Conservation (phyloP, 2,113 vertebrate genomes). For the Prunella fulvescens region DNA sequence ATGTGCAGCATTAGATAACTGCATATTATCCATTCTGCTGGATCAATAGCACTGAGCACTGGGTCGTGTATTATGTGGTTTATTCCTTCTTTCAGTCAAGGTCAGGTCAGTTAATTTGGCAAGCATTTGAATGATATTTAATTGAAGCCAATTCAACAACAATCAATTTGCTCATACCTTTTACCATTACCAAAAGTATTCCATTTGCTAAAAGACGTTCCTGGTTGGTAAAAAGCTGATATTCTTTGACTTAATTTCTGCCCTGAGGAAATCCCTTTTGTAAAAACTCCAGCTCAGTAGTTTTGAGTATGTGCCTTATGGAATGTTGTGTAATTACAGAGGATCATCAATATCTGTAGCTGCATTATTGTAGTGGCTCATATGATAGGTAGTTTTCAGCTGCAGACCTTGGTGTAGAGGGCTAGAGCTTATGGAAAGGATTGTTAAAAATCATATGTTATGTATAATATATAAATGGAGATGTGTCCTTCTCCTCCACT, state of each 20-base stretch:
- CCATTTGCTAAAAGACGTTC: neutral
- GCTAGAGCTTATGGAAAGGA: neutral
- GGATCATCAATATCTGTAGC: neutral
- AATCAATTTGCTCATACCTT: neutral
- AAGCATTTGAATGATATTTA: neutral
- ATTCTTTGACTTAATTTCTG: neutral
- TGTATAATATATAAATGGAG: neutral
- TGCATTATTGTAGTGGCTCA: neutral
- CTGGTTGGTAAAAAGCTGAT: neutral
- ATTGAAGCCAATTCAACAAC: neutral
- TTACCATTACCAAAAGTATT: neutral
- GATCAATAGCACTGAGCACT: neutral
- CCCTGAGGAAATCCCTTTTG: neutral
- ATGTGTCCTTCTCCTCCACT: neutral
- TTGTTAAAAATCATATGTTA: neutral
- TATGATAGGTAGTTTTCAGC: neutral
- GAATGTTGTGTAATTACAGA: neutral
- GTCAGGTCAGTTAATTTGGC: neutral
- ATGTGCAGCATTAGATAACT: neutral
- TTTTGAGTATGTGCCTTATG: neutral
- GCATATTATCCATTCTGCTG: neutral
- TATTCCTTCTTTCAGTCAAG: neutral
- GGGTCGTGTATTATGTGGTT: neutral
- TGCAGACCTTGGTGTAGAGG: neutral
- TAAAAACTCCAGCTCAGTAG: neutral